Evolutionary conservation across 2,113 vertebrate genomes (phyloP), one percentile per base, ranked within the genome.

Genomic region (Neogale vison): DNA sequence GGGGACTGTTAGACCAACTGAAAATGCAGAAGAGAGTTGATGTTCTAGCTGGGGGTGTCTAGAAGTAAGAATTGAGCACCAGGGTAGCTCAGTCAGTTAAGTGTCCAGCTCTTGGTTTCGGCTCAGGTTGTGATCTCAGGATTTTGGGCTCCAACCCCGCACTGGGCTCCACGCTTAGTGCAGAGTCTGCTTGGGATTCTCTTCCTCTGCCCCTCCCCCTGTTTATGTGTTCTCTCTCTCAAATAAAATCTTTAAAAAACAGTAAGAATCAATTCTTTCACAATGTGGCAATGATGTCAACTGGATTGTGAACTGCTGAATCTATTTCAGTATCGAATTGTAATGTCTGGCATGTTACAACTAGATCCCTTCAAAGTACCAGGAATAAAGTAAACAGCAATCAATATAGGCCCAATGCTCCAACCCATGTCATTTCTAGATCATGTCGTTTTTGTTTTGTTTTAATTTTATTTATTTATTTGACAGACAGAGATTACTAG

Each of bases 221-320:
- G 65, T 31, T 67, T 29, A 63, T 0, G 34, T 69, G 34, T 14
- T n/a, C 63, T 34, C 61, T 65, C 29, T 69, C 17, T 69, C 14
- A n/a, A 69, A n/a, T 20, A 69, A 18, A 69, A n/a, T n/a, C 34
- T 69, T n/a, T 15, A 57, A 67, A n/a, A 67, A 67, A n/a, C 17
- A 79, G 21, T 86, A 45, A 63, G 76, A 93, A 93, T 71, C n/a
- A 50, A 57, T 72, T 93, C 24, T 91, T 95, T 83, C 17, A 72
- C 23, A 79, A 79, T 47, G 26, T 71, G 57, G 59, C 12, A 90
- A 21, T 82, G 36, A 45, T 90, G 26, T 79, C 4, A 77, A 21
- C 24, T 39, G n/a, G n/a, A 42, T 93, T 63, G 55, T 82, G 50
- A 93, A 55, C 95, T 50, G 87, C 1, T 93, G 86, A 71, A n/a